phyloP scores from a whole-genome alignment of 2,113 vertebrate genomes.

The Oceanodroma tethys region DNA sequence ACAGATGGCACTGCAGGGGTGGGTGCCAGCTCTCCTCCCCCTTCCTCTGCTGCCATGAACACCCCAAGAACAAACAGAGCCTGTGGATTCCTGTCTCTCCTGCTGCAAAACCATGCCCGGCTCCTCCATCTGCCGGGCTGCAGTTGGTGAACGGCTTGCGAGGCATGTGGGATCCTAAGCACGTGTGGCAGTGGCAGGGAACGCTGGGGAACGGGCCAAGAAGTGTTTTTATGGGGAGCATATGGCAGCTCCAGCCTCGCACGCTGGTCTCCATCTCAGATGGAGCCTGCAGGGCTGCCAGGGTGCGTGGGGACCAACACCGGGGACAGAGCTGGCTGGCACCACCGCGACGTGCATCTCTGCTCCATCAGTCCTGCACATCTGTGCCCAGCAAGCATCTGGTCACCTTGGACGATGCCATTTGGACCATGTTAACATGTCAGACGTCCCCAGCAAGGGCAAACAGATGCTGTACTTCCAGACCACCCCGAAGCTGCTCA shows the following conservation, averaged over 20 bases:
- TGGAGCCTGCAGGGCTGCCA: not conserved
- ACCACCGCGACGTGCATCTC: accelerated
- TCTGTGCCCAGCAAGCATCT: not conserved
- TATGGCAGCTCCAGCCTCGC: not conserved
- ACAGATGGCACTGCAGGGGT: not conserved
- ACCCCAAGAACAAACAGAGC: constrained; percentile 23
- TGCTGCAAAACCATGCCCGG: not conserved
- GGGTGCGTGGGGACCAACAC: accelerated
- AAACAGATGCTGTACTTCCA: not conserved
- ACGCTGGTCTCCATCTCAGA: not conserved
- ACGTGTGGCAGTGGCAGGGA: not conserved
- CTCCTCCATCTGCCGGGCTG: constrained; percentile 57
- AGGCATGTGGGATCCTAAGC: constrained; percentile 41
- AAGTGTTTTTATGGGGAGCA: not conserved
- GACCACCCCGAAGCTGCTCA: not conserved
- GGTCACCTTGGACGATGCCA: not conserved
- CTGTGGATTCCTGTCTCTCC: not conserved
- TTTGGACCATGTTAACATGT: not conserved
- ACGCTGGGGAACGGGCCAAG: not conserved
- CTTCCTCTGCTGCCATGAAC: not conserved
- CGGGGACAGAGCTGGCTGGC: not conserved
- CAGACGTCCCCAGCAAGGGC: not conserved
- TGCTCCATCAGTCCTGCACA: not conserved
- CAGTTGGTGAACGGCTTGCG: constrained; percentile 1
- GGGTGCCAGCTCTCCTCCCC: not conserved